A percentile compares a stretch with the other conserved stretches of the same genome.
These are phyloP conservation scores for Neoarius graeffei DNA, from an alignment of 2,113 vertebrate species.

Conservation along the genomic window DNA sequence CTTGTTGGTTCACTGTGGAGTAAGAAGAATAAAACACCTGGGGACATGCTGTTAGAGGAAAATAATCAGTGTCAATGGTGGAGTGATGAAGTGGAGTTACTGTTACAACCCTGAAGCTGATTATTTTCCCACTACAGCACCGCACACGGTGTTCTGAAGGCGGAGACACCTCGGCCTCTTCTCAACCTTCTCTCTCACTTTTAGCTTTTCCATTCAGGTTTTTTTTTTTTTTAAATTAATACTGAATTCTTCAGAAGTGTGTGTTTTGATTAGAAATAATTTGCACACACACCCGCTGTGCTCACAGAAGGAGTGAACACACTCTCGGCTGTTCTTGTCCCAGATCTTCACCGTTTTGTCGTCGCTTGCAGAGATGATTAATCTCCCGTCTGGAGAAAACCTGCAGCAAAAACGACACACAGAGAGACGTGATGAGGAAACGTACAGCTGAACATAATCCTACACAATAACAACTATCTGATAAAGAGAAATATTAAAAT, in stretches of 20 bases:
- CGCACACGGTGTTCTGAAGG: no score
- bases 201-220: no score
- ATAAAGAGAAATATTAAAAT: not conserved
- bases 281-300: conserved; percentile 82
- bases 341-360: conserved; percentile 95
- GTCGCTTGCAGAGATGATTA: conserved; percentile 92
- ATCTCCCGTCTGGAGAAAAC: conserved; percentile 91
- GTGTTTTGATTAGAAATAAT: not conserved
- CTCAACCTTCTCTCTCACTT: no score
- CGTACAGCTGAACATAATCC: not conserved
- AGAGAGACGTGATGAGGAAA: not conserved
- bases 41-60: not conserved
- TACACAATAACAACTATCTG: not conserved
- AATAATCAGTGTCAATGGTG: not conserved
- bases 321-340: conserved; percentile 94
- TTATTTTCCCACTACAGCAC: no score
- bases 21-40: not conserved
- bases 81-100: no score
- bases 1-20: not conserved
- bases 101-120: no score
- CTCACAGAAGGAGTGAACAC: conserved; percentile 92
- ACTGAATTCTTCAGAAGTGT: not conserved
- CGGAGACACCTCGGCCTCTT: no score
- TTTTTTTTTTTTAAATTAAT: not conserved
- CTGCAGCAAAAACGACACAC: not conserved